phyloP scores from a whole-genome alignment of 2,797 vertebrate species.

The Clarias fuscus region DNA sequence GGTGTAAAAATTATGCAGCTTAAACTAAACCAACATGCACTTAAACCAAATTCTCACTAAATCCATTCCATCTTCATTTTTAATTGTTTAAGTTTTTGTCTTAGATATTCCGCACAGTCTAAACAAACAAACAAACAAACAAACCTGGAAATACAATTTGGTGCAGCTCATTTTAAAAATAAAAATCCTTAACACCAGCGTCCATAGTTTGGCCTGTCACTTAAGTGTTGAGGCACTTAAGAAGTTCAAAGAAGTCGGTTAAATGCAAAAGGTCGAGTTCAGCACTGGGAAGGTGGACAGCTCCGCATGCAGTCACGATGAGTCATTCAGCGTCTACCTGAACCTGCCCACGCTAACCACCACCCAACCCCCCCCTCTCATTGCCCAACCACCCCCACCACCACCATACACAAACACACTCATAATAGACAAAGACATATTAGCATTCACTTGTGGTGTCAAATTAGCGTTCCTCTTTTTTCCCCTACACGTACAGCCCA shows the following conservation, averaged over 20 bases:
- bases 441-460: conserved; percentile 67
- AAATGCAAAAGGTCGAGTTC: conserved; percentile 16
- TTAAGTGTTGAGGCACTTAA: not conserved
- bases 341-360: conserved; percentile 43
- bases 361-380: too few relatives aligned
- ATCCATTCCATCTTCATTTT: not conserved
- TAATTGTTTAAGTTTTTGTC: not conserved
- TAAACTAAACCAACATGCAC: not conserved
- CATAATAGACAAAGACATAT: conserved; percentile 42
- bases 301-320: not conserved
- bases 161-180: not conserved
- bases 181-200: not conserved
- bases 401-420: not conserved
- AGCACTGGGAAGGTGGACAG: conserved; percentile 18
- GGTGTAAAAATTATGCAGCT: not conserved
- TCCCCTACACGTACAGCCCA: conserved; percentile 56
- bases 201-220: not conserved
- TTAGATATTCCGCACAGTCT: not conserved
- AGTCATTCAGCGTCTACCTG: conserved; percentile 20
- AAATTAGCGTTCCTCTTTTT: conserved; percentile 49
- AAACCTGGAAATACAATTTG: not conserved
- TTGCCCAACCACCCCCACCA: not conserved
- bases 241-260: not conserved
- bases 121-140: too few relatives aligned
- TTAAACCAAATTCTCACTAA: not conserved